phyloP scores from a whole-genome alignment of 2,113 vertebrate species.

The Coryphaenoides rupestris region DNA sequence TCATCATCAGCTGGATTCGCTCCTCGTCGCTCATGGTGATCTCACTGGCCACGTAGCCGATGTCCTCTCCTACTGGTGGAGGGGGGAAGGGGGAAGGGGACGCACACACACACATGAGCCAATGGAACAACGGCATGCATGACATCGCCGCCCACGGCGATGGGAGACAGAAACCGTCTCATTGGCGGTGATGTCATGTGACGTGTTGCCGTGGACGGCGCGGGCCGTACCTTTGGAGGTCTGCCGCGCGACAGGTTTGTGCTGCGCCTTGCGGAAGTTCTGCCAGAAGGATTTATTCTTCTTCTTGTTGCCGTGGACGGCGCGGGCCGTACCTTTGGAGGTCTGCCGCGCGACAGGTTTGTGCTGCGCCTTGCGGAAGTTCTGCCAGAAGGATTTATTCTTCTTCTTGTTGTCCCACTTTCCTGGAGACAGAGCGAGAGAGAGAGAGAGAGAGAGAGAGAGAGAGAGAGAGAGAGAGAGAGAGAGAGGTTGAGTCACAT shows the following conservation, averaged over 20 bases:
- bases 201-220: too few relatives aligned
- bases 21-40: slow-evolving; percentile 98
- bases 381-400: slow-evolving; percentile 97
- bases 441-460: not conserved
- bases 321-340: slow-evolving; percentile 92
- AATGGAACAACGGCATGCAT: too few relatives aligned
- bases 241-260: slow-evolving; percentile 87
- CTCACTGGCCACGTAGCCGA: slow-evolving; percentile 95
- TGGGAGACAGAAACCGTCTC: too few relatives aligned
- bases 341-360: slow-evolving; percentile 89
- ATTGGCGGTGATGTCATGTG: too few relatives aligned
- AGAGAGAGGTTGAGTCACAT: too few relatives aligned
- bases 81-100: too few relatives aligned
- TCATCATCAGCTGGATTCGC: slow-evolving; percentile 97
- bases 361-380: slow-evolving; percentile 89
- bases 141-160: too few relatives aligned
- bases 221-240: slow-evolving; percentile 92
- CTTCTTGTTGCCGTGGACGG: too few relatives aligned
- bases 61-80: slow-evolving; percentile 83
- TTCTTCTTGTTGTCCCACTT: slow-evolving; percentile 97
- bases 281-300: slow-evolving; percentile 99
- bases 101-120: too few relatives aligned
- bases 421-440: slow-evolving; percentile 61
- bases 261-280: slow-evolving; percentile 91
- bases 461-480: too few relatives aligned